Base-by-base conservation (phyloP, 1,140 invertebrate genomes). In the Saccostrea echinata region DNA sequence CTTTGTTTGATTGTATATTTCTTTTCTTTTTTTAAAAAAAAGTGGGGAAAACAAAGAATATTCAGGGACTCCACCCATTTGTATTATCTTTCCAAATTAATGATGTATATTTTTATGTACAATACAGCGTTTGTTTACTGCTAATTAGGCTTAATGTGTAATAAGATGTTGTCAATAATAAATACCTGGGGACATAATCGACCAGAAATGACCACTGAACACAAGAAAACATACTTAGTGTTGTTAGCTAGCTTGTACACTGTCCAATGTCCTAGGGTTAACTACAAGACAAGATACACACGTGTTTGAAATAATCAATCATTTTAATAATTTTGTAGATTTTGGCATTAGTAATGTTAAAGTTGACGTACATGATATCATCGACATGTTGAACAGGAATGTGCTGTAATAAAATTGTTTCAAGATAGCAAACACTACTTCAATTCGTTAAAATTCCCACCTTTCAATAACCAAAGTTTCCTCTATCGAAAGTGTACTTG, bases 111-210 rank as follows among this genome's bases (percentile, higher is more conserved):
- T 16, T 76, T 30, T 76, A 30, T 16, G 27, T 27, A 76, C 27
- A 76, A 76, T 30, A 76, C 68, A 76, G 27, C 68, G 27, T 76
- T 76, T 76, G 68, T 33, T 24, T 33, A 13, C 8, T 76, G 27
- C 68, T 76, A 33, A 76, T 76, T 30, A 76, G 68, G 68, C 33
- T 76, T 76, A 9, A 76, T 76, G 13, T 76, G 27, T 71, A 30
- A 8, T 30, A 9, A 33, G 13, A 30, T 30, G 68, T 30, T 16
- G 27, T 76, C 68, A 76, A 30, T 76, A 76, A 76, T 12, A 18
- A 24, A 27, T 30, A 76, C 68, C 68, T 76, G 68, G 27, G 68
- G 68, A 76, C 16, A 76, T 76, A 33, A 12, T 3, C 24, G 27
- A 3, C 24, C 68, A 76, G 68, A 30, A 76, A 30, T 30, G 68